Percentiles rank a stretch among this genome's conserved stretches.
Evolutionary conservation across 1,140 invertebrate species (phyloP).

Genomic region (Agrilus planipennis): DNA sequence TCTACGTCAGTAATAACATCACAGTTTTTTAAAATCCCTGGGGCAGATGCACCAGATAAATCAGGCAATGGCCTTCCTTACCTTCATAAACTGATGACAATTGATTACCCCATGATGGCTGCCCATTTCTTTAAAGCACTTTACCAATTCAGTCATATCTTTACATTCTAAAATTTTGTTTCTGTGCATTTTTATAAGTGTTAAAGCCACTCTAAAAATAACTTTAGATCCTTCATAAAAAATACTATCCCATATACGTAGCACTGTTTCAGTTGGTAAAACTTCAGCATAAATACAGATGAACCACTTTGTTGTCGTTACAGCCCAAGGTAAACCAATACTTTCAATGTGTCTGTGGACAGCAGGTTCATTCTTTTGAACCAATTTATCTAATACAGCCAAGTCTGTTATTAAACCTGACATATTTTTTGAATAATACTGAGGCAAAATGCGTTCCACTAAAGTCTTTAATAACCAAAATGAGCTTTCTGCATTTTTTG

Average conservation of each 20-base stretch:
- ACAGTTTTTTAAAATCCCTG: slow-evolving; percentile 2
- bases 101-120: slow-evolving; percentile 58
- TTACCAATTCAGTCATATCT: slow-evolving; percentile 60
- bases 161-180: slow-evolving; percentile 56
- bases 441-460: slow-evolving; percentile 72
- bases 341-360: slow-evolving; percentile 66
- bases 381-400: slow-evolving; percentile 73
- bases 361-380: slow-evolving; percentile 66
- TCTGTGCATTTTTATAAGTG: slow-evolving; percentile 63
- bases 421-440: slow-evolving; percentile 80
- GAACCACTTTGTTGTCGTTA: slow-evolving; percentile 89
- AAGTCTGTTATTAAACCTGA: slow-evolving; percentile 76
- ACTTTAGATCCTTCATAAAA: slow-evolving; percentile 83
- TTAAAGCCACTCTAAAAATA: slow-evolving; percentile 74
- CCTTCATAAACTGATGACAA: slow-evolving; percentile 79
- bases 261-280: slow-evolving; percentile 79
- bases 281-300: slow-evolving; percentile 87
- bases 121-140: slow-evolving; percentile 66
- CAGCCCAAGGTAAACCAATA: slow-evolving; percentile 69
- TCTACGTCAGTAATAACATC: not conserved
- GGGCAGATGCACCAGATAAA: not conserved
- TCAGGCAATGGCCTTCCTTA: slow-evolving; percentile 29
- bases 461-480: slow-evolving; percentile 85
- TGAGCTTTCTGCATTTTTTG: slow-evolving; percentile 77
- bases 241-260: slow-evolving; percentile 89